Evolutionary conservation across 2,888 invertebrate genomes (phyloP), one percentile per base, ranked within the genome.

Genomic region (Andricus quercusramuli): DNA sequence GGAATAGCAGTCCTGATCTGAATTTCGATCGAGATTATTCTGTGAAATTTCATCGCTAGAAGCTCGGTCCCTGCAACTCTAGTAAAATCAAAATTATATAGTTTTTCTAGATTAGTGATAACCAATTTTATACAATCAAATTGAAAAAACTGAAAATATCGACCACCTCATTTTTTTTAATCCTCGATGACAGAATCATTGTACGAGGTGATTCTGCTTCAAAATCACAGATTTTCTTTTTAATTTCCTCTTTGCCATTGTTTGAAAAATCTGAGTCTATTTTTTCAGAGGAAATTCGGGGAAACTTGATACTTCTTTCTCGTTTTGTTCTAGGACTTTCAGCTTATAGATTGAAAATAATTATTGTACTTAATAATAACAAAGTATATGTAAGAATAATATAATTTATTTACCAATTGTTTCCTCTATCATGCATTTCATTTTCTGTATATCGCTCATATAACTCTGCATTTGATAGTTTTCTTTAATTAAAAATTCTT

Each of bases 401-500:
- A 22, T 67, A 20, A n/a, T 37, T n/a, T 15, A 15, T 22, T n/a
- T 68, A 68, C 74, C 56, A 56, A 74, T 56, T n/a, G 74, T 74
- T 74, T 74, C 74, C 11, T 74, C 56, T 3, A 70, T 47, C 20
- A 29, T 51, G 11, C 25, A 44, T 29, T 70, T 22, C 51, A 47
- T 51, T 70, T 51, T 9, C 6, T 70, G 47, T 17, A 70, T 70
- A 25, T 51, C 70, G 4, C 47, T 70, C 51, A 56, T 56, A 15
- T 56, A 32, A 56, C n/a, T 20, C 3, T 56, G 29, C 29, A 74
- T 29, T 56, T 74, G 74, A n/a, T 20, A 32, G 37, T 74, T 56
- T 74, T 74, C 51, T 37, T 74, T 29, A 32, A 20, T 56, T 37
- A 74, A 22, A 56, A 74, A 74, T 74, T 74, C 74, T 56, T 56